Evolutionary conservation across 1,140 invertebrate species (phyloP).

Genomic region (Sarcophaga peregrina): DNA sequence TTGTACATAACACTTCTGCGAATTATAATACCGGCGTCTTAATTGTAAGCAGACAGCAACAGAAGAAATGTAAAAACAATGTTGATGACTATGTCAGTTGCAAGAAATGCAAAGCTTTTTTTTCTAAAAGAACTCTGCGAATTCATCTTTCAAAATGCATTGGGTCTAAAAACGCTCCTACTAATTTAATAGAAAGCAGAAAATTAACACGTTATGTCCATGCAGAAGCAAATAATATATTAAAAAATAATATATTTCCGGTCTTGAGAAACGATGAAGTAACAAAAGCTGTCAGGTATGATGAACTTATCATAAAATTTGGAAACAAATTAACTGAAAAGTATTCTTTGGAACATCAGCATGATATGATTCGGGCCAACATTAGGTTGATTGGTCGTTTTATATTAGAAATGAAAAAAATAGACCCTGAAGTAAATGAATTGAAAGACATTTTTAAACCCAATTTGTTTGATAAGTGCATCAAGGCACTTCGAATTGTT

Average conservation of each 20-base stretch:
- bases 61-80: neutral
- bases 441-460: conserved; percentile 25
- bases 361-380: conserved; percentile 50
- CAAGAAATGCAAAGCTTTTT: conserved; percentile 15
- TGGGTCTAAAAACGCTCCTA: neutral
- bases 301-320: neutral
- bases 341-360: conserved; percentile 42
- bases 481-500: conserved; percentile 18
- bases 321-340: conserved; percentile 25
- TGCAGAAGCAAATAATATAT: neutral
- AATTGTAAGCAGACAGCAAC: neutral
- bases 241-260: conserved; percentile 22
- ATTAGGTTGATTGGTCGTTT: conserved; percentile 1
- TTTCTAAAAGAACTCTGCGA: conserved; percentile 2
- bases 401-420: conserved; percentile 21
- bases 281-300: conserved; percentile 6
- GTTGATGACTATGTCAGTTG: conserved; percentile 22
- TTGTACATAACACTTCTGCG: neutral
- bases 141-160: neutral
- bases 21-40: neutral
- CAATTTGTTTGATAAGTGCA: neutral
- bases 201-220: neutral
- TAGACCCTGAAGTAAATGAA: neutral
- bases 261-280: conserved; percentile 19
- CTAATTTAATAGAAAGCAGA: neutral